Base-by-base conservation (phyloP, 1,140 invertebrate species). In the Elymnias hypermnestra region DNA sequence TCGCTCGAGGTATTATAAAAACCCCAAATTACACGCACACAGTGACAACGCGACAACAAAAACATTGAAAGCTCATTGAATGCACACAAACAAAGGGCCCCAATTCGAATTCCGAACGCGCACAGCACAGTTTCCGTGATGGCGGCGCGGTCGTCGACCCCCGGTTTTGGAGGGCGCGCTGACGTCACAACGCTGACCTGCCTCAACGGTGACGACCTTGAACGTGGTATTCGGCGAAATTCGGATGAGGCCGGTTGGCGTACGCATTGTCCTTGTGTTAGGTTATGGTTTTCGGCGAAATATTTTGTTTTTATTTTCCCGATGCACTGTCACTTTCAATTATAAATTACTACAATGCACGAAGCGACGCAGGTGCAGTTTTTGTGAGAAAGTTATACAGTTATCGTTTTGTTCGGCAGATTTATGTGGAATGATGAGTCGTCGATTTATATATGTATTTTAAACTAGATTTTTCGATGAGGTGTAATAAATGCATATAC, bases 71-170 rank as follows among this genome's bases (percentile, higher is more conserved):
- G 31, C 21, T 43, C 55, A 51, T 36, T 33, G 40, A 45, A 72
- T 71, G 57, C 76, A 81, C 69, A 72, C 71, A 59, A 13, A 60
- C 63, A 60, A 55, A 60, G 59, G 58, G 57, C 58, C 75, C 72
- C 75, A 81, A 84, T 84, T 84, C 63, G 73, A 76, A 84, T 82
- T 81, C 81, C 59, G 75, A 75, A 72, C 73, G 77, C 79, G 76
- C 74, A 63, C 65, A 74, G 57, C 71, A 72, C 74, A 74, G 73
- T 83, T 81, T 79, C 77, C 77, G 73, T 70, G 58, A 72, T 79
- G 74, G 69, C 75, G 64, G 62, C 70, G 64, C 70, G 79, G 77
- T 62, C 77, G 60, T 51, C 50, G 71, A 84, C 73, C 81, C 67
- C 64, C 14, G 40, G 72, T 72, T 83, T 83, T 83, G 76, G 79